Evolutionary conservation across 1,140 invertebrate species (phyloP).

Genomic region (Cryptotermes secundus): DNA sequence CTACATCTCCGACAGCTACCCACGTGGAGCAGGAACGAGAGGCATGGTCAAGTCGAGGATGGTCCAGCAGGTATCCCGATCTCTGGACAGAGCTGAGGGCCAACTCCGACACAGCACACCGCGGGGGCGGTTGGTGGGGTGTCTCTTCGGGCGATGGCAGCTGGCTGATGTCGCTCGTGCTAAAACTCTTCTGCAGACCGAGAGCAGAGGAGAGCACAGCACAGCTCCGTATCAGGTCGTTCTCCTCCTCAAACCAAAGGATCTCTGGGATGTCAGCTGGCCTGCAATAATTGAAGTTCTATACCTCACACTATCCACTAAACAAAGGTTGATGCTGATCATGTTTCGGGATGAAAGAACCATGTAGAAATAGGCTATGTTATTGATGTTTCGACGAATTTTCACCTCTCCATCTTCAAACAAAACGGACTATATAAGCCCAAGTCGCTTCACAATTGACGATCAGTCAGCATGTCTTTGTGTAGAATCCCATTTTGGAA

Average conservation of each 20-base stretch:
- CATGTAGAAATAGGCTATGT: no score
- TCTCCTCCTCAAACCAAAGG: slow-evolving; percentile 73
- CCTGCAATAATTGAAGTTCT: slow-evolving; percentile 42
- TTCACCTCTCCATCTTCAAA: no score
- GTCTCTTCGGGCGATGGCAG: slow-evolving; percentile 39
- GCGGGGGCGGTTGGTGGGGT: slow-evolving; percentile 43
- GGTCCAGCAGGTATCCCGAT: slow-evolving; percentile 57
- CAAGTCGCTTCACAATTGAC: no score
- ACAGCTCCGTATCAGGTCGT: slow-evolving; percentile 74
- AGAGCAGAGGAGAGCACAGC: slow-evolving; percentile 74
- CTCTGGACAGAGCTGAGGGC: slow-evolving; percentile 62
- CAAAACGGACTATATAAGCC: no score
- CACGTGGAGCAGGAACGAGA: slow-evolving; percentile 83
- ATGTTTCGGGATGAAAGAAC: no score
- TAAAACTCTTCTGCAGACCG: slow-evolving; percentile 78
- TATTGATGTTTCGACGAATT: no score
- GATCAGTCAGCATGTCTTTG: no score
- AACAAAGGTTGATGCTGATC: no score
- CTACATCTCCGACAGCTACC: slow-evolving; percentile 76
- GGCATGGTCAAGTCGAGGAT: slow-evolving; percentile 62
- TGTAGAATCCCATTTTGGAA: no score
- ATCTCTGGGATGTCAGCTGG: slow-evolving; percentile 63
- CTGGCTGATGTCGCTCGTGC: slow-evolving; percentile 69
- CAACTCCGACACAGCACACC: slow-evolving; percentile 61
- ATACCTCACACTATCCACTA: background rate